These are phyloP conservation scores for Tricholauxania praeusta DNA, from an alignment of 2,888 invertebrate genomes.

Conservation along the genomic window DNA sequence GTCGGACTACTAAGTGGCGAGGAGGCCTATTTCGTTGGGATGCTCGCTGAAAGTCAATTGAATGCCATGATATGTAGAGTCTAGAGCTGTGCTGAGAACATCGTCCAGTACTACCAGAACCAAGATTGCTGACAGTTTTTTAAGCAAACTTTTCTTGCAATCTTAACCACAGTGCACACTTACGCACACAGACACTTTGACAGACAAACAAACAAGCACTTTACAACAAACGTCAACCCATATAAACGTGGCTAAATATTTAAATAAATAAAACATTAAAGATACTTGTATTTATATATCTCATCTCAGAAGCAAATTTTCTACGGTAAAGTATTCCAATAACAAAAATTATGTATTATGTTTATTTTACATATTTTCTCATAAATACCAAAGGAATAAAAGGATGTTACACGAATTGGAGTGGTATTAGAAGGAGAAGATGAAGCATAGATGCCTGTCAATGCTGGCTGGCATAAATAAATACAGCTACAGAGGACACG, in stretches of 20 bases:
- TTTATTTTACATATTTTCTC: conserved; percentile 6
- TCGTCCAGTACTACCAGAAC: too few relatives aligned
- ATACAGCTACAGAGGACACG: not conserved
- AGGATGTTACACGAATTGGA: not conserved
- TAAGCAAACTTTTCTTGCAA: too few relatives aligned
- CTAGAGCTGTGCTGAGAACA: too few relatives aligned
- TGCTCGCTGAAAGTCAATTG: too few relatives aligned
- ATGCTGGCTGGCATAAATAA: not conserved
- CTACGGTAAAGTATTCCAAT: conserved; percentile 1
- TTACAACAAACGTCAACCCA: not conserved
- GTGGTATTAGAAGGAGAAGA: not conserved
- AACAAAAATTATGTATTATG: not conserved
- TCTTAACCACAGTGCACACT: too few relatives aligned
- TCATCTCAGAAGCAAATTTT: not conserved
- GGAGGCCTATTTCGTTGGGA: too few relatives aligned
- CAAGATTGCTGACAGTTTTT: too few relatives aligned
- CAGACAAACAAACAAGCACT: too few relatives aligned
- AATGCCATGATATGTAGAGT: too few relatives aligned
- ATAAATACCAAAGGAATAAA: conserved; percentile 10
- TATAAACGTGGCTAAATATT: conserved; percentile 3
- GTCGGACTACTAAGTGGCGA: too few relatives aligned
- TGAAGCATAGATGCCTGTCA: not conserved
- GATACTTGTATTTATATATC: not conserved
- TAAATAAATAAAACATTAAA: conserved; percentile 24
- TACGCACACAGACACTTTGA: too few relatives aligned